Conservation (phyloP, 2,113 vertebrate species). For the Ellobius talpinus region DNA sequence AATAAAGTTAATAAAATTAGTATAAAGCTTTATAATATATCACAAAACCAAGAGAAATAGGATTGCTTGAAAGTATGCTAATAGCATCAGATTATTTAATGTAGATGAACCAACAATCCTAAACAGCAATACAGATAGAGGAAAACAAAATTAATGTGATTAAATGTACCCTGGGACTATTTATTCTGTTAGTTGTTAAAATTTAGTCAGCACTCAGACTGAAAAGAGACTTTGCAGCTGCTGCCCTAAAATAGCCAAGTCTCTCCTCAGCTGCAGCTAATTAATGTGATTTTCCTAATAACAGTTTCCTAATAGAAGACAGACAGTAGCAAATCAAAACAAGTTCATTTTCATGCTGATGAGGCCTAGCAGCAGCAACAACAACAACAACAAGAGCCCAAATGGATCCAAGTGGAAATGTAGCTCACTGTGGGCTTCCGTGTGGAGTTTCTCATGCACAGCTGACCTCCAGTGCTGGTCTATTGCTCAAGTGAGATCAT, state of each 20-base stretch:
- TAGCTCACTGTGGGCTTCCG: neutral
- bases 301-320: conserved; percentile 79
- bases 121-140: conserved; percentile 69
- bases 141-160: conserved; percentile 81
- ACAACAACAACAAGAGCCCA: conserved; percentile 41
- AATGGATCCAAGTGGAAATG: neutral
- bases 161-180: conserved; percentile 72
- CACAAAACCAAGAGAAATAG: neutral
- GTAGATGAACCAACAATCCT: conserved; percentile 68
- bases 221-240: conserved; percentile 78
- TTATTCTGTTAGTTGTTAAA: conserved; percentile 75
- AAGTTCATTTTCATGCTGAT: conserved; percentile 77
- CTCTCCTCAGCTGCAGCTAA: conserved; percentile 79
- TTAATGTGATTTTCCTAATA: conserved; percentile 83
- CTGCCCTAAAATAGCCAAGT: conserved; percentile 56
- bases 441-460: neutral
- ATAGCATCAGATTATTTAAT: conserved; percentile 60
- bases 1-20: conserved; percentile 45
- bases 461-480: neutral
- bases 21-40: conserved; percentile 15
- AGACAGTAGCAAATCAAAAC: conserved; percentile 81
- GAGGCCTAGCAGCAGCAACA: conserved; percentile 59
- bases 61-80: conserved; percentile 27
- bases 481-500: neutral
- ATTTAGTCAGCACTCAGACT: conserved; percentile 75